A percentile compares a stretch with the other conserved stretches of the same genome.
Evolutionary conservation across 2,888 invertebrate genomes (phyloP).

Genomic region (Ecdyonurus torrentis): DNA sequence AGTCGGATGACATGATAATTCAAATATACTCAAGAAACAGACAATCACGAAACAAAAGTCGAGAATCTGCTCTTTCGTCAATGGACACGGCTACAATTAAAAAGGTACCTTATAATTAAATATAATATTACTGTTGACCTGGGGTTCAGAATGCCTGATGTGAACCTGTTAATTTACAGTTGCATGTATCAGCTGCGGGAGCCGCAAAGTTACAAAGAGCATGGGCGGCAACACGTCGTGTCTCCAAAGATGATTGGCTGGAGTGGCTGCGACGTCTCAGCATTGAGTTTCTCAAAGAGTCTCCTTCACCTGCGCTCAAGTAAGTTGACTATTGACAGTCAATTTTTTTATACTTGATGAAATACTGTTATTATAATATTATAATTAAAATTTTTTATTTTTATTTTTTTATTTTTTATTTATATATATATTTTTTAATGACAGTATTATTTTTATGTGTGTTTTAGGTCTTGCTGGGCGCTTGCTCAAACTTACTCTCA

Average conservation of each 20-base stretch:
- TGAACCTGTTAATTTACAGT: slow-evolving; percentile 20
- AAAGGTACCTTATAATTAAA: slow-evolving; percentile 25
- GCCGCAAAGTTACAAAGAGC: slow-evolving; percentile 71
- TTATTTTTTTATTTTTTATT: slow-evolving; percentile 3
- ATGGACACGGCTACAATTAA: slow-evolving; percentile 59
- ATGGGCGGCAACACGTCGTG: slow-evolving; percentile 81
- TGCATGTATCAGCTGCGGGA: slow-evolving; percentile 66
- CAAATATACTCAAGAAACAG: slow-evolving; percentile 43
- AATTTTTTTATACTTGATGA: not conserved
- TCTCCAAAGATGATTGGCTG: slow-evolving; percentile 97
- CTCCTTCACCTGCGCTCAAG: slow-evolving; percentile 83
- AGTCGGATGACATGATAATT: slow-evolving; percentile 54
- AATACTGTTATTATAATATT: slow-evolving; percentile 4
- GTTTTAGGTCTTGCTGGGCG: slow-evolving; percentile 65
- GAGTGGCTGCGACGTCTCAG: slow-evolving; percentile 90
- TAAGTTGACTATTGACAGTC: no score
- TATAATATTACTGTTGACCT: not conserved
- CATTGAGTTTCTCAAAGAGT: slow-evolving; percentile 85
- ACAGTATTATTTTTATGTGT: not conserved
- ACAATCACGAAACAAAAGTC: slow-evolving; percentile 48
- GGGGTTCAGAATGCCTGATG: not conserved
- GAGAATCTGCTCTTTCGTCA: slow-evolving; percentile 46
- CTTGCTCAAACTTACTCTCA: slow-evolving; percentile 90
- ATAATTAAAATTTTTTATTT: not conserved
- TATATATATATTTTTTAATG: not conserved